Evolutionary conservation across 2,113 vertebrate genomes (phyloP), one percentile per base, ranked within the genome.

Genomic region (Pedetes capensis): DNA sequence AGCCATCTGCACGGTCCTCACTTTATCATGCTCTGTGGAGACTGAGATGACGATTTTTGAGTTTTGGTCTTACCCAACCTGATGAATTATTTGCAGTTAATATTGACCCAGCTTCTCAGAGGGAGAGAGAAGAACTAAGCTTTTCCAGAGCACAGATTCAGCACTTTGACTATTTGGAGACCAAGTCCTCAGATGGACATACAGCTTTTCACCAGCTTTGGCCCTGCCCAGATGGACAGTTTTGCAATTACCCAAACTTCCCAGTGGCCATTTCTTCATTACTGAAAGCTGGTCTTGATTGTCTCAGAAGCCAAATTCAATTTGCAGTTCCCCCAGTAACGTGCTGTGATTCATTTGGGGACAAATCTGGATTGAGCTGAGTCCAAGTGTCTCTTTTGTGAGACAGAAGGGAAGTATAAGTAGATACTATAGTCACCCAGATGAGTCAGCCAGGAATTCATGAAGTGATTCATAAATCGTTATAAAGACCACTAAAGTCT

Each of bases 401-500:
- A 98, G 97, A 97, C 97, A 98, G 87, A 97, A 98, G 97, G 96
- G 91, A 98, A 95, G 96, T 97, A 98, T 98, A 98, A 98, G 98
- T 98, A 98, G 97, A 98, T 98, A 98, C 98, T 98, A 97, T 98
- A 98, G 98, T 97, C 96, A 97, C 98, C 96, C 93, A 97, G 98
- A 97, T 97, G 95, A 98, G 97, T 97, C 96, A 98, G 98, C 93
- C 95, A 98, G 98, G 98, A 99, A 99, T 99, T 98, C 98, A 98
- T 98, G 97, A 98, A 98, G 97, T 98, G 98, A 99, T 99, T 99
- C 96, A 98, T 98, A 98, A 99, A 99, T 98, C 98, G 95, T 97
- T 98, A 97, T 97, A 98, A 98, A 99, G 97, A 98, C 95, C 87
- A 97, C 91, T 97, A 96, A 97, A 97, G 95, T 98, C 96, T 97